Evolutionary conservation across 2,888 invertebrate genomes (phyloP), one percentile per base, ranked within the genome.

Genomic region (Sialis lutaria): DNA sequence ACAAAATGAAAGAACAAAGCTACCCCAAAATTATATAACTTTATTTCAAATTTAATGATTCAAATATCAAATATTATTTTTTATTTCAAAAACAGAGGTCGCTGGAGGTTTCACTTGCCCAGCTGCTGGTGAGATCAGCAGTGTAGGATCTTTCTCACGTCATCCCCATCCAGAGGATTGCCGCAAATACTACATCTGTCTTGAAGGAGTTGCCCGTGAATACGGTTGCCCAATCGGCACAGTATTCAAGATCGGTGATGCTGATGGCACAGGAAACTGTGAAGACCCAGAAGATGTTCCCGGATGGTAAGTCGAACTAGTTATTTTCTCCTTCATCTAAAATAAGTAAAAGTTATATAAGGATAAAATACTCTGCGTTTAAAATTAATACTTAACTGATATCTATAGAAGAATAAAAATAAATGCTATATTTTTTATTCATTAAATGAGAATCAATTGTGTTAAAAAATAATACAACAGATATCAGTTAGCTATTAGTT

Each of bases 221-320:
- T 92, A 92, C 67, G 92, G 92, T 53, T 93, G 92, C 72, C 91
- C 91, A 60, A 88, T 93, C 62, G 92, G 92, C 48, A 91, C 91
- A 48, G 92, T 92, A 46, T 93, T 91, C 82, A 89, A 90, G 68
- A 90, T 91, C 67, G 90, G 90, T 50, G 87, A 87, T 60, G 69
- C 81, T 59, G 90, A 91, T 57, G 91, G 89, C 59, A 82, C 84
- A 56, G 90, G 91, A 55, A 88, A 88, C 74, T 93, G 92, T 68
- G 87, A 89, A 68, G 91, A 91, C 63, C 92, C 92, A 55, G 90
- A 90, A 72, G 89, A 90, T 65, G 92, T 92, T 73, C 87, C 85
- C 67, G 92, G 91, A 77, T 92, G 91, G 90, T 89, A 68, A 84
- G 87, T 75, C 50, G 1, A 33, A 12, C 44, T 45, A 53, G 49